A percentile compares a stretch with the other conserved stretches of the same genome.
Evolutionary conservation across 2,888 invertebrate species (phyloP).

Genomic region (Drosophila sordidapex): DNA sequence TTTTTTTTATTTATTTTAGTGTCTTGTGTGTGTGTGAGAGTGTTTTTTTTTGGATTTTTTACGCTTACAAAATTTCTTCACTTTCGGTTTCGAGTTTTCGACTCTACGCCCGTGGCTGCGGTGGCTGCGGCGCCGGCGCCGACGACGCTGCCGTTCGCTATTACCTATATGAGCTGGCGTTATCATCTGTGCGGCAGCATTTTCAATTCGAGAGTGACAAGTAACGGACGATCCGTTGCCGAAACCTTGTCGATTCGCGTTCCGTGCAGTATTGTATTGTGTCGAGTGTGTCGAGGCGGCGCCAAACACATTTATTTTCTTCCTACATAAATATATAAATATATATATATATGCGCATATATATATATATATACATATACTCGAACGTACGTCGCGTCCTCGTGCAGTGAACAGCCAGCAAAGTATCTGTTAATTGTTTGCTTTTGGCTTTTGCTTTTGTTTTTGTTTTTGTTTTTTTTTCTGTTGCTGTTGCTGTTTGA

Average conservation of each 20-base stretch:
- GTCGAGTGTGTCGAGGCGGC: not conserved
- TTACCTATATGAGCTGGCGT: conserved; percentile 83
- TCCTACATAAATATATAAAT: not conserved
- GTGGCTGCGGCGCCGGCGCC: conserved; percentile 42
- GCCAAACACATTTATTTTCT: not conserved
- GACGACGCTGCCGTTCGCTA: conserved; percentile 40
- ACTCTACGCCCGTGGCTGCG: conserved; percentile 12
- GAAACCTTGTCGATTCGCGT: conserved; percentile 13
- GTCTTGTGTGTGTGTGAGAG: not conserved
- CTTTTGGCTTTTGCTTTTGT: not conserved
- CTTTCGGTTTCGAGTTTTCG: conserved; percentile 67
- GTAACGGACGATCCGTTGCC: conserved; percentile 73
- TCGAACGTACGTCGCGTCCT: conserved; percentile 20
- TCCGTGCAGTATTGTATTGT: conserved; percentile 10
- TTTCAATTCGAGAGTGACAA: conserved; percentile 84
- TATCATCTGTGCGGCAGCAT: conserved; percentile 83
- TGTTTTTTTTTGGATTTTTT: conserved; percentile 16
- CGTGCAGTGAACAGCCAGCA: conserved; percentile 3
- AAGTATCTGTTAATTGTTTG: conserved; percentile 10
- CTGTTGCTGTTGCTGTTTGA: conserved; percentile 1
- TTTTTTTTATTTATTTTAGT: conserved; percentile 17
- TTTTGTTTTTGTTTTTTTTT: not conserved
- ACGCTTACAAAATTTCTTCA: conserved; percentile 69
- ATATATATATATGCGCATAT: not conserved
- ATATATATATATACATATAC: not conserved